Evolutionary conservation across 2,888 invertebrate species (phyloP).

Genomic region (Camponotus fellah): DNA sequence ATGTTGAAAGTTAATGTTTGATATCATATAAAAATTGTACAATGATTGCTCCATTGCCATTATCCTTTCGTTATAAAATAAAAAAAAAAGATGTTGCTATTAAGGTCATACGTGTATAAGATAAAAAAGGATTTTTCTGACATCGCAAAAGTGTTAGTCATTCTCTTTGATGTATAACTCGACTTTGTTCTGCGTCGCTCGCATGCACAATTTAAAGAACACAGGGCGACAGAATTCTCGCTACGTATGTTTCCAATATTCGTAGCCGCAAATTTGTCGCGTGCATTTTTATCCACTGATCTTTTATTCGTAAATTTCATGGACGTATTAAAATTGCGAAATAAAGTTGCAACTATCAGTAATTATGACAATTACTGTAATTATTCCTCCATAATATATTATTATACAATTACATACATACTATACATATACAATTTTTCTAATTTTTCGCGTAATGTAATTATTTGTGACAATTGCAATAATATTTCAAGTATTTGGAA

Average conservation of each 20-base stretch:
- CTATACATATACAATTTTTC: too few species aligned
- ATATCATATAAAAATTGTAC: constrained; percentile 38
- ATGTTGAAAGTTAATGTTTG: constrained; percentile 39
- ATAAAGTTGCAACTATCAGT: neutral
- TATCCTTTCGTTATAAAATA: constrained; percentile 24
- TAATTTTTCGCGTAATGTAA: constrained; percentile 23
- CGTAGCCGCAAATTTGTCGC: neutral
- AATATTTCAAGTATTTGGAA: neutral
- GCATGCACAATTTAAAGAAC: constrained; percentile 12
- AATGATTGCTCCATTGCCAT: neutral
- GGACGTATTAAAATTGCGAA: constrained; percentile 8
- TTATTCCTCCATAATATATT: neutral
- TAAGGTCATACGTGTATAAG: constrained; percentile 12
- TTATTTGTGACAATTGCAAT: neutral
- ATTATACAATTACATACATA: too few species aligned
- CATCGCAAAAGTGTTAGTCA: constrained; percentile 33
- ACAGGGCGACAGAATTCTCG: neutral
- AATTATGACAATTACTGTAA: constrained; percentile 8
- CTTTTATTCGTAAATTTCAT: neutral
- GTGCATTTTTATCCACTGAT: neutral
- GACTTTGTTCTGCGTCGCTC: constrained; percentile 16
- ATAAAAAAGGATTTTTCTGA: constrained; percentile 38
- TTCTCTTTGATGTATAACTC: constrained; percentile 38
- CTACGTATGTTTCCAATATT: neutral
- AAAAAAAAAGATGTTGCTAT: constrained; percentile 34